These are phyloP conservation scores for Cyaniris semiargus DNA, from an alignment of 2,888 invertebrate genomes.

Conservation along the genomic window DNA sequence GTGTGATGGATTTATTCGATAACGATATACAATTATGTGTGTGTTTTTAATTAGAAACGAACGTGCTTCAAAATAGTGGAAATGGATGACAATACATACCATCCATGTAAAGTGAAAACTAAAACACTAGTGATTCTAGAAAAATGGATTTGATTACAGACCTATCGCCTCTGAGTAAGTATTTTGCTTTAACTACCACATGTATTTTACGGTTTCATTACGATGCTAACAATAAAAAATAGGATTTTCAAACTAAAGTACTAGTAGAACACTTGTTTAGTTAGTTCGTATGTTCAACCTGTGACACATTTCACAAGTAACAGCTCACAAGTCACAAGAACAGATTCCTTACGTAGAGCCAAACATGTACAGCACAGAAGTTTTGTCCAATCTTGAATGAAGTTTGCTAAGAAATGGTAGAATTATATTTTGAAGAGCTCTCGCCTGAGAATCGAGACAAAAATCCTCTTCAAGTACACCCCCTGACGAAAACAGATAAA, in stretches of 20 bases:
- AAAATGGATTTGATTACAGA: conserved; percentile 73
- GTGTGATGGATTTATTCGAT: conserved; percentile 47
- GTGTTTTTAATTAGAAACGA: conserved; percentile 35
- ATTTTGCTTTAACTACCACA: conserved; percentile 33
- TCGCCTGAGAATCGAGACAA: too few relatives aligned
- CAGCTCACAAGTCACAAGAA: background rate
- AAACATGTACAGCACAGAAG: background rate
- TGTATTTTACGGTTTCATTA: background rate
- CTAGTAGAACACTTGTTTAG: background rate
- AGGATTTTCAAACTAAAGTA: background rate
- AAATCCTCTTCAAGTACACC: too few relatives aligned
- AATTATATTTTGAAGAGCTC: too few relatives aligned
- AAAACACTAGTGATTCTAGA: conserved; percentile 56
- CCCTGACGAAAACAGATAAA: too few relatives aligned
- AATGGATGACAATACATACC: conserved; percentile 74
- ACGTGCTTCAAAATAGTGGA: conserved; percentile 53
- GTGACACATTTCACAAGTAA: background rate
- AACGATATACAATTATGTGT: conserved; percentile 40
- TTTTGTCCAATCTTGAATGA: background rate
- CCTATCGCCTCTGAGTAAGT: conserved; percentile 70
- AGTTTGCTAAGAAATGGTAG: too few relatives aligned
- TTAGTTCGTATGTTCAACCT: background rate
- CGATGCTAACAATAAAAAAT: background rate
- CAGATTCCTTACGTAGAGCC: background rate
- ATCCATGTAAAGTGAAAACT: conserved; percentile 72